Evolutionary conservation across 2,113 vertebrate species (phyloP).

Genomic region (Tetrao urogallus): DNA sequence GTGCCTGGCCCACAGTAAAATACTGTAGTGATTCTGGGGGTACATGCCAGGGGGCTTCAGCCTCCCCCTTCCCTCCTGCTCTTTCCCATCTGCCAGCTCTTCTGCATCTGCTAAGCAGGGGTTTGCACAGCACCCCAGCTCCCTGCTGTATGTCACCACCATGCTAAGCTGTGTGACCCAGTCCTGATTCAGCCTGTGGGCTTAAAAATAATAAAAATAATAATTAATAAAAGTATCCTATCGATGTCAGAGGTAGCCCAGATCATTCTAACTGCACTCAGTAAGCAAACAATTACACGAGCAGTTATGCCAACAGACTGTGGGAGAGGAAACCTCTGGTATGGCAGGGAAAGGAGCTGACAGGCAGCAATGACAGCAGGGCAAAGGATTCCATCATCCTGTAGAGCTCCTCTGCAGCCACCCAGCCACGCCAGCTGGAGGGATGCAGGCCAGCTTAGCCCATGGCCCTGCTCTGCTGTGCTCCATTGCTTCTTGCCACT

Average conservation of each 20-base stretch:
- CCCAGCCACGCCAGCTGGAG: background rate
- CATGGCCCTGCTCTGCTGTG: accelerated
- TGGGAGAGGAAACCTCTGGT: background rate
- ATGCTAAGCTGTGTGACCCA: accelerated
- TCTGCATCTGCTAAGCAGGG: background rate
- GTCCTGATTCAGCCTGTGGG: accelerated
- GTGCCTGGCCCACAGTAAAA: background rate
- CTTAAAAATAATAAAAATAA: background rate
- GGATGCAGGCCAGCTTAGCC: background rate
- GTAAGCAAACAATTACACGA: background rate
- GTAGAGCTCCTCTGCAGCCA: accelerated
- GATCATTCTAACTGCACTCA: background rate
- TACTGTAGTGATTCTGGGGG: background rate
- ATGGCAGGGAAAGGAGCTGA: background rate
- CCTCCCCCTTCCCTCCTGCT: background rate
- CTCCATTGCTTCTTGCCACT: accelerated
- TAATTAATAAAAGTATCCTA: background rate
- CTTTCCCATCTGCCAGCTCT: background rate
- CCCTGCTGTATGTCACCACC: background rate
- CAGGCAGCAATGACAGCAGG: accelerated
- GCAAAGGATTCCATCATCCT: background rate
- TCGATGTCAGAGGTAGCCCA: background rate
- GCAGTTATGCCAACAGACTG: background rate
- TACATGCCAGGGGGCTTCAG: background rate
- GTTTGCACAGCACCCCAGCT: background rate